These are phyloP conservation scores for Eubucco bourcierii DNA, from an alignment of 2,113 vertebrate genomes.

Conservation along the genomic window DNA sequence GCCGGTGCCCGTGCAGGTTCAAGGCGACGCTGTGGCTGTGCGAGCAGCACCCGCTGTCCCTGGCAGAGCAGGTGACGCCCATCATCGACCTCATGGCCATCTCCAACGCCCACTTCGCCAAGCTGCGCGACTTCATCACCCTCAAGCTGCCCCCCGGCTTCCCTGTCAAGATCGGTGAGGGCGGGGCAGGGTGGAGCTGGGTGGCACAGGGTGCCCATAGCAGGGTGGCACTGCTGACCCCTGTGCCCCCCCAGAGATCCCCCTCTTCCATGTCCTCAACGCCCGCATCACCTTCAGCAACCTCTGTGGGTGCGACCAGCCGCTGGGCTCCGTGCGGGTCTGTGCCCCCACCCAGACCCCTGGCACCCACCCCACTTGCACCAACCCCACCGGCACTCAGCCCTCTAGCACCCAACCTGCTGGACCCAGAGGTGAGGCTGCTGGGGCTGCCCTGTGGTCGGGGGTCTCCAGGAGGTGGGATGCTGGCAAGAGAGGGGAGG, in stretches of 20 bases:
- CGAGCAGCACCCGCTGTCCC: constrained; percentile 92
- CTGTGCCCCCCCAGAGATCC: constrained; percentile 82
- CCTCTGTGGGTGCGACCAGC: constrained; percentile 92
- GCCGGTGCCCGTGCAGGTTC: constrained; percentile 76
- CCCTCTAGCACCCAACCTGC: background rate
- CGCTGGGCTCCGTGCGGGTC: constrained; percentile 77
- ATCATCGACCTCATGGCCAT: constrained; percentile 99
- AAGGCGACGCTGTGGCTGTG: constrained; percentile 96
- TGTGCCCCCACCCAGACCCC: background rate
- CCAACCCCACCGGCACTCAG: background rate
- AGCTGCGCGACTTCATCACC: constrained; percentile 94
- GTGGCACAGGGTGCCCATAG: background rate
- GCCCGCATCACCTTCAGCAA: constrained; percentile 97
- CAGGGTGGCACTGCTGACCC: background rate
- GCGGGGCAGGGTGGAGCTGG: rapidly evolving
- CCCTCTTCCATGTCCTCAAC: constrained; percentile 95
- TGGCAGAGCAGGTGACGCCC: constrained; percentile 92
- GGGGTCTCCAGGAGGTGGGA: rapidly evolving
- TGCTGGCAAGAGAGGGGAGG: background rate
- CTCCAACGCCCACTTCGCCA: constrained; percentile 94
- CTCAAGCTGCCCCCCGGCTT: constrained; percentile 92
- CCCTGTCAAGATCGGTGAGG: constrained; percentile 93
- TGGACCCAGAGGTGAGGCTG: constrained; percentile 11
- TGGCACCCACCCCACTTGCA: background rate
- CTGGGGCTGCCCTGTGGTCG: no score